phyloP scores from a whole-genome alignment of 2,113 vertebrate genomes.

The Petroica traversi region DNA sequence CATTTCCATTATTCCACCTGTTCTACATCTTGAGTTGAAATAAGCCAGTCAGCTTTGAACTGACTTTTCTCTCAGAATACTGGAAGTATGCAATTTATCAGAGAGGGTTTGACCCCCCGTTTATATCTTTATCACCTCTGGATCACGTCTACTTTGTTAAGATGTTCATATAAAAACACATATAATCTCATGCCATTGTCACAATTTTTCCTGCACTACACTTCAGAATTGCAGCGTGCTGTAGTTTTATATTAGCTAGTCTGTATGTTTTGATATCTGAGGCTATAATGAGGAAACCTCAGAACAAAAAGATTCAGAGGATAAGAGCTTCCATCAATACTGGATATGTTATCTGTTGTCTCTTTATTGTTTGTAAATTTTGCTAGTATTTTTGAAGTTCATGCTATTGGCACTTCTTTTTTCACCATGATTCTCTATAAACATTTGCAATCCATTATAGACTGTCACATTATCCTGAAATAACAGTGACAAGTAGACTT shows the following conservation, averaged over 20 bases:
- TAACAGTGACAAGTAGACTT: neutral
- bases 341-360: neutral
- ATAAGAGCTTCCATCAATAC: neutral
- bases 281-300: neutral
- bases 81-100: neutral
- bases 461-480: neutral
- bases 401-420: neutral
- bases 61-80: neutral
- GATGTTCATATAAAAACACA: neutral
- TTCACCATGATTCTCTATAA: neutral
- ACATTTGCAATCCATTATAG: neutral
- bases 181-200: neutral
- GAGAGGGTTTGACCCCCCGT: neutral
- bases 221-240: neutral
- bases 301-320: neutral
- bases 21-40: neutral
- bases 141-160: neutral
- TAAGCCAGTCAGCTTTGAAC: neutral
- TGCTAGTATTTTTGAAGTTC: neutral
- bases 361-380: neutral
- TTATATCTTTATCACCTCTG: neutral
- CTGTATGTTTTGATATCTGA: neutral
- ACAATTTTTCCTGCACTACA: neutral
- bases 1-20: neutral
- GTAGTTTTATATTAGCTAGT: neutral